Base-by-base conservation (phyloP, 1,140 invertebrate genomes). In the Zaprionus nigranus region DNA sequence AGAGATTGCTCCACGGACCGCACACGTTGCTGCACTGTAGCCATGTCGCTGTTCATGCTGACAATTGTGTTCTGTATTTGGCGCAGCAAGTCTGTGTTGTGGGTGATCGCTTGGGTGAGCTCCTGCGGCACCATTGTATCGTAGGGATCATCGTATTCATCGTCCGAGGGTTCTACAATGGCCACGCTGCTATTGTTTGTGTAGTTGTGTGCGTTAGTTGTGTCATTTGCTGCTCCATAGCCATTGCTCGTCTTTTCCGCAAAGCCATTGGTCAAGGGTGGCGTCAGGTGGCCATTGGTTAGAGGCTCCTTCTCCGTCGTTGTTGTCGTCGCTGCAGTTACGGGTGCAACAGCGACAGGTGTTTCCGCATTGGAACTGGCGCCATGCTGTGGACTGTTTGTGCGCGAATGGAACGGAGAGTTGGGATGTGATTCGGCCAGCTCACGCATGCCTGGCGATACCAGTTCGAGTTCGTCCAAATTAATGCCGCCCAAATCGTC, bases 111-210 rank as follows among this genome's bases (percentile, higher is more conserved):
- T 51, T 88, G 79, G 17, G 81, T 81, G 3, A 92, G 54, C 17
- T 91, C 91, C 28, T 81, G 79, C 57, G 81, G 93, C 85, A 96
- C 94, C 73, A 75, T 75, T 9, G 67, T 63, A 86, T 96, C 96
- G 59, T 96, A 94, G 20, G 96, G 96, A 92, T 97, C 96, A 69
- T 95, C 96, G 92, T 96, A 97, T 92, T 96, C 96, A 81, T 96
- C 96, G 74, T 96, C 96, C n/a, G 95, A 95, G 81, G 96, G 96
- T 72, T 94, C 76, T 88, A 93, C 75, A 92, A 93, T 94, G 20
- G 94, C 93, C 79, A 93, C 94, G 58, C 93, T 94, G 69, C 81
- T 88, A 56, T 82, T 90, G 57, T 56, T 79, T 9, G 81, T 84
- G 79, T 93, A 93, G 62, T 93, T 79, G 68, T 87, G 71, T 54